Base-by-base conservation (phyloP, 1,140 invertebrate genomes). In the Calephelis virginiensis region DNA sequence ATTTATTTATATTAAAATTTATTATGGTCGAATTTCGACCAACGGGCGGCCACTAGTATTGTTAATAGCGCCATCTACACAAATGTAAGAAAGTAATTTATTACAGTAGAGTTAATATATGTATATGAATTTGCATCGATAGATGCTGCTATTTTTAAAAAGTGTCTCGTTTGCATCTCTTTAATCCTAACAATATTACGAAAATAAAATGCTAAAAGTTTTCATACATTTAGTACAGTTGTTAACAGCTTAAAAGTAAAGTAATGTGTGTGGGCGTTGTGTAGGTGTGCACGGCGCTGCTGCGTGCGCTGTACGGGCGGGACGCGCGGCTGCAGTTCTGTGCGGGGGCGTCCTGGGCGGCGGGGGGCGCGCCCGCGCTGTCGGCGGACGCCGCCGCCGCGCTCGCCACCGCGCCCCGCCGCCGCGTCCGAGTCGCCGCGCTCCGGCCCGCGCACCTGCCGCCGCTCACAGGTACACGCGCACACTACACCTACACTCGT, bases 281-380 rank as follows among this genome's bases (percentile, higher is more conserved):
- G 12, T 61, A 95, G 93, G 93, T 93, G 60, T 93, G 93, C 6
- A 95, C 96, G 4, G 93, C 93, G 13, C 87, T 98, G 5, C 86
- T 98, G 3, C 93, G 96, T 46, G 96, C 97, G 77, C 89, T 98
- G 40, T 95, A 98, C 86, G 94, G 94, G 0, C 92, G 97, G n/a
- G 97, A 98, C 90, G 92, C 95, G 14, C 90, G 93, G 40, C 74
- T 92, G 47, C 79, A 82, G 67, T 92, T 92, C 79, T 73, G 68
- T 59, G 77, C 77, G 53, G 74, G 75, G 60, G 66, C 70, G 47
- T 73, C 77, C 61, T 83, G 81, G 87, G 80, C 75, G 49, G 81
- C 66, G 62, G 67, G 70, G 13, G 83, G 80, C 50, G 66, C 74
- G 64, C 73, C 60, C 40, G 78, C 70, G 73, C 77, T 73, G 62